Evolutionary conservation across 2,888 invertebrate genomes (phyloP), one percentile per base, ranked within the genome.

Genomic region (Tenthredo amoena): DNA sequence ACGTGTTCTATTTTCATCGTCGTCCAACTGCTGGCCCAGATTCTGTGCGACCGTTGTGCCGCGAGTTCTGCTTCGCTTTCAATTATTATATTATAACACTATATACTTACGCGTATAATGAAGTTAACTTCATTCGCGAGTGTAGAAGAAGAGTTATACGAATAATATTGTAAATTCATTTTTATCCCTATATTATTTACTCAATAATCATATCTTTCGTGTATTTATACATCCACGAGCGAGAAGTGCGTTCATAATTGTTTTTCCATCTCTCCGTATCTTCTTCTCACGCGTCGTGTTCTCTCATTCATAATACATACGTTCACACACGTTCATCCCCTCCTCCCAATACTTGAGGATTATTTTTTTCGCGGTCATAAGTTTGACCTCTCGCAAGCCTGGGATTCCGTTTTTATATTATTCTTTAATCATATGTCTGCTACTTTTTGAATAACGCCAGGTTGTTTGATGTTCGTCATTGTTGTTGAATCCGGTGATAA

Each of bases 1-100:
- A 86, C 89, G 87, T 89, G 90, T 89, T 90, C 92, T 92, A 92
- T 92, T 92, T 92, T 89, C 89, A 92, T 89, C 91, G 88, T 86
- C 89, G 89, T 89, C 89, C 87, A 87, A 89, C 88, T 87, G 89
- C 89, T 92, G 92, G 91, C 92, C 92, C 92, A 92, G 92, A 92
- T 92, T 91, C 90, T 89, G 87, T 86, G 87, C 90, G 91, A 91
- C 89, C 90, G 90, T 89, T 90, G 88, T 84, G 87, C 84, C 88
- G 88, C 87, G 90, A 86, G 88, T 87, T 76, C 26, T 55, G n/a
- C 15, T 79, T 81, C 79, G 31, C 43, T 65, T 12, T 37, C 43
- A 3, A 21, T 77, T 85, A 83, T 84, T 55, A 65, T 65, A 74
- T 58, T 18, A 74, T 34, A 40, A 84, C 62, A 55, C 18, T 37